phyloP scores from a whole-genome alignment of 2,888 invertebrate species.

The Rugalucina vietnamica region DNA sequence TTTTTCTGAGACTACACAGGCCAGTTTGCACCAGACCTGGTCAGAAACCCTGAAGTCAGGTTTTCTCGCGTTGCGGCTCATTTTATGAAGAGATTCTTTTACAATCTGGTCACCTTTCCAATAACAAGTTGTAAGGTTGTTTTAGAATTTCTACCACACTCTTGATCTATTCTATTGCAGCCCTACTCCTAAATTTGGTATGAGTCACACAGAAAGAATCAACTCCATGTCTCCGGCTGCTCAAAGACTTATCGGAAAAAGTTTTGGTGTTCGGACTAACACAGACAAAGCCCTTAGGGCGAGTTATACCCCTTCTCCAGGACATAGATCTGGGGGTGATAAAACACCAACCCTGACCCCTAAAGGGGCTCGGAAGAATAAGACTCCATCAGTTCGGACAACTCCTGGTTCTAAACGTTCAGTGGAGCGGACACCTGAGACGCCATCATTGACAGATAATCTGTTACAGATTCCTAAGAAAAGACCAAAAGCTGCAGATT shows the following conservation, averaged over 20 bases:
- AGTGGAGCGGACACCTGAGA: constrained; percentile 85
- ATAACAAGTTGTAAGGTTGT: constrained; percentile 88
- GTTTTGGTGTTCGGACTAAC: constrained; percentile 86
- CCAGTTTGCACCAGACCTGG: no score
- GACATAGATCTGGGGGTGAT: constrained; percentile 76
- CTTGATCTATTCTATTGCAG: constrained; percentile 79
- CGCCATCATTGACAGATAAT: constrained; percentile 90
- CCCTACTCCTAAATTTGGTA: constrained; percentile 76
- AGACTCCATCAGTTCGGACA: constrained; percentile 47
- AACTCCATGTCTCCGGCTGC: constrained; percentile 98
- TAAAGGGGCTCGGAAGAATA: constrained; percentile 64
- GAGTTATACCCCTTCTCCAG: constrained; percentile 86
- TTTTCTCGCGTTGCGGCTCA: no score
- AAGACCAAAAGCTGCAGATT: constrained; percentile 91
- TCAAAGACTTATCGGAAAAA: constrained; percentile 90
- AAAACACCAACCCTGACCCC: constrained; percentile 76
- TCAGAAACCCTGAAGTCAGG: no score
- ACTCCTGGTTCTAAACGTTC: constrained; percentile 67
- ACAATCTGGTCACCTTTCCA: constrained; percentile 87
- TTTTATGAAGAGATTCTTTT: no score
- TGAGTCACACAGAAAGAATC: constrained; percentile 89
- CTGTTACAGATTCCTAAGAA: constrained; percentile 88
- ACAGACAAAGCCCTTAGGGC: constrained; percentile 86
- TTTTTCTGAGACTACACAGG: no score
- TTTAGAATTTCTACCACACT: constrained; percentile 89